Percentiles rank a stretch among this genome's conserved stretches.
These are phyloP conservation scores for Thamnophis elegans DNA, from an alignment of 2,797 vertebrate genomes.

Conservation along the genomic window DNA sequence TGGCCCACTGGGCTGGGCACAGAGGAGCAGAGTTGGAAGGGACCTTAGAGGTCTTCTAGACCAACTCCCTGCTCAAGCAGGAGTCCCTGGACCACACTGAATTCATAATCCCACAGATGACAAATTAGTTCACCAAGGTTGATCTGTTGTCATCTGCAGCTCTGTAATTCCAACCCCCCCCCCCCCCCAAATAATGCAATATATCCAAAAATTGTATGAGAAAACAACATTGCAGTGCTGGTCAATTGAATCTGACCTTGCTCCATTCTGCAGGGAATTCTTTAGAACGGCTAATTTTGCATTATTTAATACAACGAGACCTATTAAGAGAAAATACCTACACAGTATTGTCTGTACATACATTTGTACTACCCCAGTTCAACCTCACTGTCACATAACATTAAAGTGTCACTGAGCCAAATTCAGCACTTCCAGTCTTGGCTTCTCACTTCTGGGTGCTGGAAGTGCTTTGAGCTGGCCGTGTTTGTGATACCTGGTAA, in stretches of 20 bases:
- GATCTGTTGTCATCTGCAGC: rapidly evolving
- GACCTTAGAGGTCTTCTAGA: background rate
- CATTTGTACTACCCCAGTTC: constrained; percentile 55
- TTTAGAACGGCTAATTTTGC: background rate
- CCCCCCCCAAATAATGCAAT: background rate
- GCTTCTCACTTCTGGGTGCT: background rate
- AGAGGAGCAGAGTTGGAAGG: background rate
- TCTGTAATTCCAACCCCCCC: background rate
- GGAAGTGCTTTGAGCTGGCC: background rate
- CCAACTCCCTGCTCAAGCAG: background rate
- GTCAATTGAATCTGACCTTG: background rate
- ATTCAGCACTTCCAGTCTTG: background rate
- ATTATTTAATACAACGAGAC: background rate
- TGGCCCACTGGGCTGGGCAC: background rate
- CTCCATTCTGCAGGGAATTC: background rate
- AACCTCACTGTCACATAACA: constrained; percentile 69
- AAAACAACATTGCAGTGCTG: background rate
- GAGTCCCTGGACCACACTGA: background rate
- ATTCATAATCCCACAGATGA: background rate
- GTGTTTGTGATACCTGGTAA: no score
- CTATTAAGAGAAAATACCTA: constrained; percentile 43
- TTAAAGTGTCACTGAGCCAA: constrained; percentile 42
- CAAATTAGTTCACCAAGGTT: background rate
- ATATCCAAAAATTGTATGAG: background rate
- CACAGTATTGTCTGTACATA: constrained; percentile 28